Conservation (phyloP, 2,888 invertebrate genomes). For the Gastracanthus pulcherrimus region DNA sequence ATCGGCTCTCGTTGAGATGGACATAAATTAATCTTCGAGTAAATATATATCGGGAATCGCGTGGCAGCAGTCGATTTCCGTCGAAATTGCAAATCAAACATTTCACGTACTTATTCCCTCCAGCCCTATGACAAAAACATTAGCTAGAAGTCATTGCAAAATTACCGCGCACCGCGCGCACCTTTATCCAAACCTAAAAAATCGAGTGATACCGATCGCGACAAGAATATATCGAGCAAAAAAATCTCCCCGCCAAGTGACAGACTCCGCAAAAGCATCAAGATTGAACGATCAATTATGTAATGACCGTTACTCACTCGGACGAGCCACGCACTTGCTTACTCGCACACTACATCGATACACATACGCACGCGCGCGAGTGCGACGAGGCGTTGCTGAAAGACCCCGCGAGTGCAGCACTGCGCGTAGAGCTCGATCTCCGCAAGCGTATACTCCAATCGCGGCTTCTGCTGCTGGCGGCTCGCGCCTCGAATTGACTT, state of each 20-base stretch:
- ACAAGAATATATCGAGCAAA: background rate
- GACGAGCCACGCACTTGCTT: too few species aligned
- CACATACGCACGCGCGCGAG: background rate
- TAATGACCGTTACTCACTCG: background rate
- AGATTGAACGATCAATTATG: slow-evolving; percentile 19
- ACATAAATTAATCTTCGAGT: slow-evolving; percentile 43
- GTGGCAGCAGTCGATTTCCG: slow-evolving; percentile 12
- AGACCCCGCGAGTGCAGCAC: background rate
- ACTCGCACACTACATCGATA: background rate
- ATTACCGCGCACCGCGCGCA: too few species aligned
- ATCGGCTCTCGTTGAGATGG: slow-evolving; percentile 17
- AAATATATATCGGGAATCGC: background rate
- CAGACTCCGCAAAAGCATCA: background rate
- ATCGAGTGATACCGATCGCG: too few species aligned
- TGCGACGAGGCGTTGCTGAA: background rate
- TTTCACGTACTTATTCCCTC: too few species aligned
- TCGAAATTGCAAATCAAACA: slow-evolving; percentile 24
- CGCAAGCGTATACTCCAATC: too few species aligned
- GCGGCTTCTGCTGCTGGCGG: too few species aligned
- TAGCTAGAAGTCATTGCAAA: too few species aligned
- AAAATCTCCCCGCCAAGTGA: background rate
- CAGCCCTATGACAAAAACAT: too few species aligned
- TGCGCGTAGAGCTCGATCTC: too few species aligned
- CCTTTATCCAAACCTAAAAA: too few species aligned
- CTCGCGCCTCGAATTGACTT: slow-evolving; percentile 59